Evolutionary conservation across 2,888 invertebrate genomes (phyloP), one percentile per base, ranked within the genome.

Genomic region (Apomyelois bistriatella): DNA sequence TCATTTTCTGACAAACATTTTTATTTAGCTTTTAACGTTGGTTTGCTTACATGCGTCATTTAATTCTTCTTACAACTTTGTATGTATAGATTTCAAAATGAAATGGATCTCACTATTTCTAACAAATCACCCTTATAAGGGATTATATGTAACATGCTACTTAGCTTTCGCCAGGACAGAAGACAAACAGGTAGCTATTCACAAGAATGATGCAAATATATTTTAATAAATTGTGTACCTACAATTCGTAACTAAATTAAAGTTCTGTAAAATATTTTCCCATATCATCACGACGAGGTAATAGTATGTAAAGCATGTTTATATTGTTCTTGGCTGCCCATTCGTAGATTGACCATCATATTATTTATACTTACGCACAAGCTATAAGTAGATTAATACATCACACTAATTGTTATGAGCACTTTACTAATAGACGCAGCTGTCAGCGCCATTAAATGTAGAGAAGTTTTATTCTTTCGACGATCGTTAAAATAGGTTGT

Each of bases 391-490:
- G 38, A 58, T 58, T 56, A 54, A 55, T 49, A 35, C 41, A 40
- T 54, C 42, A 53, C 53, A 22, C 46, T 59, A 54, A 59, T 55
- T 53, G 57, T 16, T 52, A 53, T 49, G 56, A 59, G 56, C 57
- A 53, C 53, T 59, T 55, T 47, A 55, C 56, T 55, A 56, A 58
- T 60, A 54, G 51, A 53, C 53, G 42, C 53, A 35, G 54, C 37
- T 53, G 52, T 56, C 53, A 53, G 15, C 48, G 17, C 22, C 36
- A 37, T 22, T 47, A 13, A 35, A 16, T 36, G 35, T 32, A 35
- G 15, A 43, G 15, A 16, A 48, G 37, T 48, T 48, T 48, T 48
- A 48, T 48, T 48, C 17, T 37, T 13, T 38, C 6, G 17, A 22
- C 6, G 17, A 22, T 12, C 9, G 13, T 17, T 48, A 12, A 37